Evolutionary conservation across 1,140 invertebrate genomes (phyloP).

Genomic region (Procambarus virginalis): DNA sequence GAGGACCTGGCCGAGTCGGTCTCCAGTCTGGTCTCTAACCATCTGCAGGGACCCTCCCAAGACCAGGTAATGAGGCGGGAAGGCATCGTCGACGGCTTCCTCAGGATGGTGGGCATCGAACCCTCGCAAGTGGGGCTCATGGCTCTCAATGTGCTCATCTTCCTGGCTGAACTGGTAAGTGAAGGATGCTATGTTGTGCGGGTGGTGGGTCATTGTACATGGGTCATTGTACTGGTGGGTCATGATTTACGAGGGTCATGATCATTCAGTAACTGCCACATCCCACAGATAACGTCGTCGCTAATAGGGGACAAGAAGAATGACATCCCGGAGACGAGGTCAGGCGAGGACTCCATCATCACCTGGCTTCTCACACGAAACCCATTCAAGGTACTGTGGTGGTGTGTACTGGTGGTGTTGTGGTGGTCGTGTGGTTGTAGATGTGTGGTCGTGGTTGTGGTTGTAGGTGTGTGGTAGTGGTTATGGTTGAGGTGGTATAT

Average conservation of each 20-base stretch:
- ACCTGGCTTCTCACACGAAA: conserved; percentile 19
- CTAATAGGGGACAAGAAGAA: conserved; percentile 22
- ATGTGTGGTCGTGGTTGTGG: not conserved
- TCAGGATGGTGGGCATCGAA: conserved; percentile 84
- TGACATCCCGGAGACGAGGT: conserved; percentile 18
- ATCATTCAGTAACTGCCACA: too few species aligned
- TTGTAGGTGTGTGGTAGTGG: not conserved
- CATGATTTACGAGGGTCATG: not conserved
- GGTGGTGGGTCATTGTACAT: not conserved
- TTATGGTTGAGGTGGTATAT: not conserved
- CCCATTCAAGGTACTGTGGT: conserved; percentile 20
- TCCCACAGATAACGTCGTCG: conserved; percentile 29
- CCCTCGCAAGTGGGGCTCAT: conserved; percentile 84
- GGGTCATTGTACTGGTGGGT: not conserved
- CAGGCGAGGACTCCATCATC: not conserved
- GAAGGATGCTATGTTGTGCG: not conserved
- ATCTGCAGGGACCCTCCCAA: conserved; percentile 29
- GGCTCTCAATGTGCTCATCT: conserved; percentile 85
- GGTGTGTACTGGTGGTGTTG: not conserved
- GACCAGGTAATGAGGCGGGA: conserved; percentile 31
- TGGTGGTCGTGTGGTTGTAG: not conserved
- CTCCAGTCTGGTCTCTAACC: conserved; percentile 44
- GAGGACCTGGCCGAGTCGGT: conserved; percentile 58
- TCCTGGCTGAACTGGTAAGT: conserved; percentile 87
- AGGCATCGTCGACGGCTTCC: conserved; percentile 81